Evolutionary conservation across 2,888 invertebrate genomes (phyloP), one percentile per base, ranked within the genome.

Genomic region (Petrolisthes manimaculis): DNA sequence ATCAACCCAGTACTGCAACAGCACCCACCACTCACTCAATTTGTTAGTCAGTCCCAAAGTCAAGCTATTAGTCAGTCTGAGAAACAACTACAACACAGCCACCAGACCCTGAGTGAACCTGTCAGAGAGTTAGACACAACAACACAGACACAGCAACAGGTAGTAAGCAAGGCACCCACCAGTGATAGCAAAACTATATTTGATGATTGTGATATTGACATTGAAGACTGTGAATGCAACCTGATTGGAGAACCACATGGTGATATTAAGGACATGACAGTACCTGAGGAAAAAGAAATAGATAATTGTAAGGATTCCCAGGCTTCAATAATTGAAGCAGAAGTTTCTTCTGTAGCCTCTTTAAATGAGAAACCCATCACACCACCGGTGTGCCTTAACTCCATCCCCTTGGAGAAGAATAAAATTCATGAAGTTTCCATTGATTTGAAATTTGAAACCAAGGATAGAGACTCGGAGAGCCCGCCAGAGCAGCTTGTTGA

Each of bases 131-230:
- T 77, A 51, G 54, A 78, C n/a, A 51, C 67, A 85, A 53, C 51
- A 14, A 53, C 51, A 14, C 61, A 75, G n/a, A n/a, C 82, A 51
- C 82, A 81, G n/a, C 85, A 86, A 75, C 8, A 77, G 77, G 56
- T 55, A 24, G 61, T 83, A 8, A 75, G 74, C 61, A 88, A 84
- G 69, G 71, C 75, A 74, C 14, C 81, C 21, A 81, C 9, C 69
- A 85, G 55, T 54, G 77, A 75, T 24, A 37, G 55, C 24, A 85
- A 74, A 5, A 85, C 85, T 24, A 85, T 84, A 18, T 89, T 88
- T 78, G 87, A 78, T 18, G 90, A 90, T 54, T 90, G 88, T 83
- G 90, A 90, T 21, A 90, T 90, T 85, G 90, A 90, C 51, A 90
- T 90, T 75, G 90, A 90, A 51, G 90, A 88, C n/a, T 90, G 90